Conservation (phyloP, 2,797 vertebrate genomes). For the Gallinago nigripennis region DNA sequence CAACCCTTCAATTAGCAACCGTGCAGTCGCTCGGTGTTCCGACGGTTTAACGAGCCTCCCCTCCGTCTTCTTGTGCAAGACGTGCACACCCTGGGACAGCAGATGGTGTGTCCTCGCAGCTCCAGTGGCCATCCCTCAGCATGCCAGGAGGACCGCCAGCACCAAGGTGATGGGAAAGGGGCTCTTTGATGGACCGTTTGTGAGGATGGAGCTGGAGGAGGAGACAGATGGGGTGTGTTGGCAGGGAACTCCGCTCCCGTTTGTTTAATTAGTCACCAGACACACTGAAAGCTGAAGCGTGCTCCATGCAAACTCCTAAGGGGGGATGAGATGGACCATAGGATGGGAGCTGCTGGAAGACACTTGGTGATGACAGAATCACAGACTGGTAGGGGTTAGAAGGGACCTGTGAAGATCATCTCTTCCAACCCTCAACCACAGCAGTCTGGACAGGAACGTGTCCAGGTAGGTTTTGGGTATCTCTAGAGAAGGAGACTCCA, state of each 20-base stretch:
- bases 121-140: rapidly evolving
- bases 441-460: not conserved
- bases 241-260: conserved; percentile 18
- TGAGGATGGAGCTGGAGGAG: not conserved
- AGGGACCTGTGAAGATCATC: not conserved
- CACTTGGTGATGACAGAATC: not conserved
- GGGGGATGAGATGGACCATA: not conserved
- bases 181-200: not conserved
- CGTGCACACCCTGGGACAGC: rapidly evolving
- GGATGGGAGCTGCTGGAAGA: not conserved
- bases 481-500: not conserved
- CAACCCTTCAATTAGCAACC: not conserved
- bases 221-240: conserved; percentile 49
- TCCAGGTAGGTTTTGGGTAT: not conserved
- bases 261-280: conserved; percentile 56
- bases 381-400: not conserved
- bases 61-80: not conserved
- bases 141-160: not conserved
- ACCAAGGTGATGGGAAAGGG: not conserved
- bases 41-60: not conserved
- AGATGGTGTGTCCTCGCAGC: not conserved
- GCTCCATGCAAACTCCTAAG: not conserved
- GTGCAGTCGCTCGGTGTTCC: not conserved
- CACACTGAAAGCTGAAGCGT: not conserved
- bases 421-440: not conserved